Conservation (phyloP, 2,888 invertebrate genomes). For the Cataglyphis cursor region DNA sequence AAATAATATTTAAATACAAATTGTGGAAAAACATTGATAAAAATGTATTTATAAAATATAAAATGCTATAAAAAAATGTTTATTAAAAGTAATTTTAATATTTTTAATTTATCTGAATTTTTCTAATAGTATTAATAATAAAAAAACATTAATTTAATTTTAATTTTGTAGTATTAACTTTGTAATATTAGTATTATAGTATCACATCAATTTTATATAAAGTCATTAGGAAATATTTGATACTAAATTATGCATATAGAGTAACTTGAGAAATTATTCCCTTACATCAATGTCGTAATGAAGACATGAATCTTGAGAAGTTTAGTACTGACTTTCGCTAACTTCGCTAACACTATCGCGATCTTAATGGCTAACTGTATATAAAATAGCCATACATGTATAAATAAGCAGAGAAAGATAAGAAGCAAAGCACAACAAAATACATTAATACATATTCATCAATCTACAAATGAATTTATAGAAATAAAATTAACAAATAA, state of each 20-base stretch:
- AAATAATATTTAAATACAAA: not conserved
- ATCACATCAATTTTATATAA: not conserved
- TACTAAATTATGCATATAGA: constrained; percentile 10
- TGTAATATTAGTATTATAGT: not conserved
- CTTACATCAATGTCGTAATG: not conserved
- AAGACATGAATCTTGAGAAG: constrained; percentile 4
- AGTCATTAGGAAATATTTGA: constrained; percentile 4
- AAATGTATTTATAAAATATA: not conserved
- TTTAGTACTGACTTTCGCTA: constrained; percentile 40
- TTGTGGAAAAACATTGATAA: not conserved
- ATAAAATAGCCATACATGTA: constrained; percentile 1
- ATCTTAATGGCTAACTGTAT: not conserved
- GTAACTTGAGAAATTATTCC: constrained; percentile 16
- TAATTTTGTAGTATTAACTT: not conserved
- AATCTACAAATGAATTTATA: not conserved
- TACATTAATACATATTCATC: not conserved
- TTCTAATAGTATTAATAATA: not conserved
- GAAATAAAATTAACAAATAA: not conserved
- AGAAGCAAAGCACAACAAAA: not conserved
- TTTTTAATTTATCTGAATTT: not conserved
- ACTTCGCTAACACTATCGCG: constrained; percentile 58
- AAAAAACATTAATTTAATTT: constrained; percentile 1
- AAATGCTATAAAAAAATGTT: not conserved
- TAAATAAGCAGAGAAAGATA: constrained; percentile 13
- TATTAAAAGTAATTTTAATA: not conserved